A percentile compares a stretch with the other conserved stretches of the same genome.
Evolutionary conservation across 2,888 invertebrate genomes (phyloP).

Genomic region (Caenorhabditis sp.): DNA sequence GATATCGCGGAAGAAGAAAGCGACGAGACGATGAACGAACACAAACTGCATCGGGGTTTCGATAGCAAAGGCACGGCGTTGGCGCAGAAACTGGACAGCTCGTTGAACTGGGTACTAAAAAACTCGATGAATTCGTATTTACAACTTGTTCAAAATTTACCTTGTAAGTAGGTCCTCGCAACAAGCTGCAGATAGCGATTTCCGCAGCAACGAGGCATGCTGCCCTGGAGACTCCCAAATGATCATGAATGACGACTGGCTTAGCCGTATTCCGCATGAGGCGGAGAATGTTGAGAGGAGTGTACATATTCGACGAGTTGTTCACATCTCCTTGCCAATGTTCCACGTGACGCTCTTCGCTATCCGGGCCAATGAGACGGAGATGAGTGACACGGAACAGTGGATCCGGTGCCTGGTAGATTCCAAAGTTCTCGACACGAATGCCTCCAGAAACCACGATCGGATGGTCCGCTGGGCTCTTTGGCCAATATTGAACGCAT

Average conservation of each 20-base stretch:
- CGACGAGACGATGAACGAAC: slow-evolving; percentile 71
- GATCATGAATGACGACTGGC: slow-evolving; percentile 79
- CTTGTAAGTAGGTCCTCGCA: slow-evolving; percentile 79
- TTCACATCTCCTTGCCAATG: slow-evolving; percentile 82
- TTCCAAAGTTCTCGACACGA: slow-evolving; percentile 67
- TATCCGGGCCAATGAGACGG: slow-evolving; percentile 71
- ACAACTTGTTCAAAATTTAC: slow-evolving; percentile 42
- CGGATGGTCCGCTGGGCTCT: slow-evolving; percentile 31
- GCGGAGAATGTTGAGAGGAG: slow-evolving; percentile 74
- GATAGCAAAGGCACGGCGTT: slow-evolving; percentile 77
- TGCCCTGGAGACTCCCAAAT: slow-evolving; percentile 77
- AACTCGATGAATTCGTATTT: neutral
- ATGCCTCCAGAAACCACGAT: slow-evolving; percentile 58
- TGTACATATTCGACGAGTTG: slow-evolving; percentile 77
- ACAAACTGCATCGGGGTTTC: slow-evolving; percentile 82
- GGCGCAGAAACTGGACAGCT: slow-evolving; percentile 79
- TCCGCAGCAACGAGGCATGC: slow-evolving; percentile 79
- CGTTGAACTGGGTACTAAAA: slow-evolving; percentile 79
- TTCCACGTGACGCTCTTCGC: slow-evolving; percentile 76
- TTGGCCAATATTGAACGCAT: slow-evolving; percentile 69
- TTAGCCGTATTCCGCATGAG: slow-evolving; percentile 74
- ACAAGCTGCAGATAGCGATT: slow-evolving; percentile 77
- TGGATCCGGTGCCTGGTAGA: slow-evolving; percentile 71
- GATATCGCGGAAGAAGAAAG: slow-evolving; percentile 75
- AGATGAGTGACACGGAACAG: slow-evolving; percentile 78